These are phyloP conservation scores for Dicyrtoma fusca DNA, from an alignment of 2,888 invertebrate species.

Conservation along the genomic window DNA sequence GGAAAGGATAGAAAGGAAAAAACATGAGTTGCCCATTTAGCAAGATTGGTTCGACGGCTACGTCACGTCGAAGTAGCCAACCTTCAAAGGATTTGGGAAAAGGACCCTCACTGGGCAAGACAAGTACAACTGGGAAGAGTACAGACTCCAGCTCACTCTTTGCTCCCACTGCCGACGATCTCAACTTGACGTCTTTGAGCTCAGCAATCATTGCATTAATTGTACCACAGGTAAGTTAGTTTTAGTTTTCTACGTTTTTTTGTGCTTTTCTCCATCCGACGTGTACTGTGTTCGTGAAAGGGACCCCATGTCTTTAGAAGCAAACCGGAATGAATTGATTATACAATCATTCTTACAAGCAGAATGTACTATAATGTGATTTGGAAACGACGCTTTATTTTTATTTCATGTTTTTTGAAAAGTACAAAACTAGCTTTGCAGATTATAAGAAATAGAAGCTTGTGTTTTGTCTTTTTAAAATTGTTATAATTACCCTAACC, in stretches of 20 bases:
- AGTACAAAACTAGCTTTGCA: too few relatives aligned
- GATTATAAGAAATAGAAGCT: too few relatives aligned
- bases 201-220: slow-evolving; percentile 80
- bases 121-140: slow-evolving; percentile 26
- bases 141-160: slow-evolving; percentile 36
- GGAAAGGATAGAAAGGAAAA: neutral
- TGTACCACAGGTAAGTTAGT: slow-evolving; percentile 73
- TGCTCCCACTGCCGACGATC: slow-evolving; percentile 55
- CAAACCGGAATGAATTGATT: too few relatives aligned
- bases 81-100: neutral
- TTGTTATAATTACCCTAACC: too few relatives aligned
- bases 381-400: too few relatives aligned
- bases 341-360: too few relatives aligned
- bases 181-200: slow-evolving; percentile 77
- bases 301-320: too few relatives aligned
- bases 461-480: too few relatives aligned
- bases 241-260: neutral
- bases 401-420: too few relatives aligned
- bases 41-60: slow-evolving; percentile 3
- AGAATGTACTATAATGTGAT: too few relatives aligned
- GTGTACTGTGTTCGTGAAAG: too few relatives aligned
- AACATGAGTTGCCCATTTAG: slow-evolving; percentile 56
- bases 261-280: too few relatives aligned
- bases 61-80: neutral
- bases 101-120: slow-evolving; percentile 22